These are phyloP conservation scores for Oppia nitens DNA, from an alignment of 1,140 invertebrate species.

Conservation along the genomic window DNA sequence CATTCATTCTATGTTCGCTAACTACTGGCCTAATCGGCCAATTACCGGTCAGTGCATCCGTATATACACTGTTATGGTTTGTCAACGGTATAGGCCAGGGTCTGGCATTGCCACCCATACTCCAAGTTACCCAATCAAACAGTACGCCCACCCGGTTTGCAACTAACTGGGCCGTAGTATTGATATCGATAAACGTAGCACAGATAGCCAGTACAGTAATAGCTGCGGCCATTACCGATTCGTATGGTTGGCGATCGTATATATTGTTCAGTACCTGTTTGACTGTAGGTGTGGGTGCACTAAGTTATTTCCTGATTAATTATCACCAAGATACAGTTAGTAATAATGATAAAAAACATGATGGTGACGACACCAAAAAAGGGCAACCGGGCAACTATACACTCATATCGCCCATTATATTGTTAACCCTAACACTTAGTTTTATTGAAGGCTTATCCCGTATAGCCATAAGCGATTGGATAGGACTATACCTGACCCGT, in stretches of 20 bases:
- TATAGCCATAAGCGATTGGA: not conserved
- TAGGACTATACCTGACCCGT: not conserved
- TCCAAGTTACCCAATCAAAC: not conserved
- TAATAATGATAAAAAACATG: not conserved
- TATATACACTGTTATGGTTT: not conserved
- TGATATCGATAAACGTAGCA: conserved; percentile 2
- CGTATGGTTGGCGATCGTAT: not conserved
- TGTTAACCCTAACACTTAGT: not conserved
- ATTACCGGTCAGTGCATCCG: not conserved
- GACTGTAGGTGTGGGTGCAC: not conserved
- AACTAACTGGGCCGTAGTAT: conserved; percentile 10
- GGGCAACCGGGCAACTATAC: not conserved
- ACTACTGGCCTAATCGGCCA: not conserved
- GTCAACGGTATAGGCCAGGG: conserved; percentile 10
- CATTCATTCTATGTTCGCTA: not conserved
- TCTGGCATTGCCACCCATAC: not conserved
- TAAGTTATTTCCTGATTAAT: not conserved
- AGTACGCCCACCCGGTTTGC: not conserved
- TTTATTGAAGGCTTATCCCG: not conserved
- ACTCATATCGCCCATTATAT: not conserved
- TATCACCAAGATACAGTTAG: not conserved
- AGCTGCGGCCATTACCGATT: not conserved
- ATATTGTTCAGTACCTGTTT: not conserved
- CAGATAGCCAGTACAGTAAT: not conserved
- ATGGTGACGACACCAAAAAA: not conserved